Base-by-base conservation (phyloP, 2,797 vertebrate genomes). In the Pelodytes ibericus region DNA sequence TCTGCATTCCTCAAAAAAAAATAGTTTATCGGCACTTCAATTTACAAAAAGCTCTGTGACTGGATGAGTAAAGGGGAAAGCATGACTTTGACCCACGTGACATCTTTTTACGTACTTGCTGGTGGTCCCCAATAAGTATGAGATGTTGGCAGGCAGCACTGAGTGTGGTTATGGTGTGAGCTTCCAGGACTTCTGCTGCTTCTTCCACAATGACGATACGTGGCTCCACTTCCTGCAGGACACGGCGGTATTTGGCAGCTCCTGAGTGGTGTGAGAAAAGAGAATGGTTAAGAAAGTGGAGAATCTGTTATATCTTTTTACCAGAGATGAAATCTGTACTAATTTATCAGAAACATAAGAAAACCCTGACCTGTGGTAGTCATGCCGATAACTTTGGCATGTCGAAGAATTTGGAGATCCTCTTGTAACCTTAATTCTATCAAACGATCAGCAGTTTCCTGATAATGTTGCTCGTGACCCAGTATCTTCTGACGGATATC, bases 101-200 rank as follows among this genome's bases (percentile, higher is more conserved):
- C n/a, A n/a, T n/a, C n/a, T n/a, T n/a, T n/a, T n/a, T n/a, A 39
- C 56, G 53, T 86, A 98, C 96, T 95, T 99, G 97, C 86, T 98
- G 96, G 84, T 98, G 96, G 84, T 99, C 96, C 80, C 96, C 96
- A 11, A 98, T 98, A 72, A 99, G 93, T 81, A 99, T 96, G 77
- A 99, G 96, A 36, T 98, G 96, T 81, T 98, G 93, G 83, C 96
- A 98, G 6, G 88, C 90, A 53, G 84, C 81, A 85, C 94, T 96
- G 81, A 98, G 85, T 0, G 95, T 95, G 80, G 96, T 95, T 85
- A 97, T 94, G 71, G 89, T 96, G 83, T 98, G 96, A 58, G 96
- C 96, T 82, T 99, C 97, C 0, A 99, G 92, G 44, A 99, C 96
- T 82, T 98, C 96, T 0, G 97, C 97, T 2, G 96, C 96, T 86